Evolutionary conservation across 2,888 invertebrate species (phyloP).

Genomic region (Harpalus rubripes): DNA sequence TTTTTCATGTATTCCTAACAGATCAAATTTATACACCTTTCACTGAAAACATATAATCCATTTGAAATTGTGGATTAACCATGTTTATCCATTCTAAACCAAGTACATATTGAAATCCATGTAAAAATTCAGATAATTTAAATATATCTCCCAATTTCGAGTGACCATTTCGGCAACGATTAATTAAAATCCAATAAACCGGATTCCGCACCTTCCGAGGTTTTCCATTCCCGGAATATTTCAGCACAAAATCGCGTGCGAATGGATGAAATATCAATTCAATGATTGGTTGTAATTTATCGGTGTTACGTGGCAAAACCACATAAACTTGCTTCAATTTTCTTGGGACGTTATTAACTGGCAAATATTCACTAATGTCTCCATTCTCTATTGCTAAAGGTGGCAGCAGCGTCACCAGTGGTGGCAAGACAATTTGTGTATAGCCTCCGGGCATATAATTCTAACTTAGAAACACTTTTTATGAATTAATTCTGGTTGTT

Average conservation of each 20-base stretch:
- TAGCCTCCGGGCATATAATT: constrained; percentile 28
- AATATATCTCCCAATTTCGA: constrained; percentile 23
- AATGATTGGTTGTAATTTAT: constrained; percentile 60
- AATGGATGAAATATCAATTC: constrained; percentile 57
- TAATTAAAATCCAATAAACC: constrained; percentile 42
- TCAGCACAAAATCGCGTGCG: constrained; percentile 53
- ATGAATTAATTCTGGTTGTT: constrained; percentile 52
- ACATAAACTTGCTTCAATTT: constrained; percentile 54
- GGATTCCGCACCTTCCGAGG: constrained; percentile 35
- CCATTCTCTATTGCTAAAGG: constrained; percentile 37
- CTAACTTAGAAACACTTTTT: constrained; percentile 50
- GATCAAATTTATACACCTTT: too few relatives aligned
- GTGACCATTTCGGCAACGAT: constrained; percentile 4
- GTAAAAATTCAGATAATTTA: constrained; percentile 9
- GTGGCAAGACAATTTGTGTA: constrained; percentile 1
- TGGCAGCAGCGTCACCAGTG: neutral
- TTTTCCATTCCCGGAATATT: constrained; percentile 28
- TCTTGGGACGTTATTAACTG: constrained; percentile 50
- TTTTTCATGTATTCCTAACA: too few relatives aligned
- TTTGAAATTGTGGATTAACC: neutral
- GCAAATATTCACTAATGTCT: constrained; percentile 54
- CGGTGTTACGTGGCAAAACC: constrained; percentile 55
- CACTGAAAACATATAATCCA: too few relatives aligned
- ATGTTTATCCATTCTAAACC: neutral
- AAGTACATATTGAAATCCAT: neutral